Evolutionary conservation across 2,888 invertebrate species (phyloP), one percentile per base, ranked within the genome.

Genomic region (Argyra leucocephala): DNA sequence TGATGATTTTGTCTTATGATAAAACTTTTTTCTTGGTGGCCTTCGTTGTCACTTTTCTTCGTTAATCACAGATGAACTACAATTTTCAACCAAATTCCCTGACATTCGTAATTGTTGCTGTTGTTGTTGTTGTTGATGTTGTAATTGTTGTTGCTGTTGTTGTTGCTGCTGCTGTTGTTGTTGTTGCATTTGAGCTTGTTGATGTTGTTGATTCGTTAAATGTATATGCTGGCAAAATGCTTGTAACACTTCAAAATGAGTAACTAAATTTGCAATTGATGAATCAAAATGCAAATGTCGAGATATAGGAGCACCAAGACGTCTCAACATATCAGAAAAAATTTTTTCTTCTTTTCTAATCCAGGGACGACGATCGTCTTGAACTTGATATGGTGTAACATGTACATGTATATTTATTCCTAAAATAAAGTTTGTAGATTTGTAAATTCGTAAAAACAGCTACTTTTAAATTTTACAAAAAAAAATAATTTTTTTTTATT

Each of bases 311-410:
- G 88, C 88, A 61, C 88, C 88, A 2, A 89, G 78, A 71, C 84
- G 83, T 71, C 81, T 81, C 62, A 94, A 81, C 70, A 84, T 81
- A 26, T 85, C 83, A 1, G 87, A 85, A 80, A 95, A 95, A 0
- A 83, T 81, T 71, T 85, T 86, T 77, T 94, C 91, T 79, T 95
- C 93, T 69, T 87, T 85, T 18, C 88, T 86, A 74, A 95, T 91
- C 91, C 93, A 93, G 10, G 90, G 89, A 65, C 93, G 82, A 31
- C 86, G 82, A 67, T 86, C 85, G 76, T 93, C 93, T 69, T 84
- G 82, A 65, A 93, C 86, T 81, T 95, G 94, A 81, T 94, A 94
- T n/a, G 93, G 93, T 59, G 93, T 91, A 66, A 95, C 90, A 79
- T 94, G 92, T 57, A 93, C 84, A 74, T 85, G 86, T 64, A 92